These are phyloP conservation scores for Anticlea derivata DNA, from an alignment of 2,888 invertebrate genomes.

Conservation along the genomic window DNA sequence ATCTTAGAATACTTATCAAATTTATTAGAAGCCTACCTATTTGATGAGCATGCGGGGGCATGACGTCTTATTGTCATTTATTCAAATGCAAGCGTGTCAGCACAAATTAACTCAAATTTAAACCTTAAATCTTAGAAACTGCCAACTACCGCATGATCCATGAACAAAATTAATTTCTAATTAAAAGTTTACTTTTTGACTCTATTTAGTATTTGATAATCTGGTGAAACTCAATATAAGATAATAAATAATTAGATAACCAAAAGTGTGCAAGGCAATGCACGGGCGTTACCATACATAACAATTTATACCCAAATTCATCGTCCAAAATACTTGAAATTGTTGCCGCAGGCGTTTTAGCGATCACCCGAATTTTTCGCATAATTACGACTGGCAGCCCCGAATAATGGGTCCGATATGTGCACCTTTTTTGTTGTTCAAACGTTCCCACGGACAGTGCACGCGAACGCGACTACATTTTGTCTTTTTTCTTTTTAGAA, in stretches of 20 bases:
- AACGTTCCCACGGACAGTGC: conserved; percentile 74
- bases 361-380: conserved; percentile 60
- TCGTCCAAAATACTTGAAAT: conserved; percentile 34
- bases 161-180: too few relatives aligned
- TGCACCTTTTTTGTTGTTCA: conserved; percentile 65
- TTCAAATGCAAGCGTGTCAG: too few relatives aligned
- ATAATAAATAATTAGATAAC: background rate
- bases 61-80: too few relatives aligned
- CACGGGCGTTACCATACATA: conserved; percentile 17
- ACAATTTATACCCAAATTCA: conserved; percentile 30
- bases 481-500: conserved; percentile 51
- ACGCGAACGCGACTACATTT: conserved; percentile 64
- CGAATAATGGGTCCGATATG: conserved; percentile 54
- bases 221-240: too few relatives aligned
- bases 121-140: too few relatives aligned
- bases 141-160: too few relatives aligned
- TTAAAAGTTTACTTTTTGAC: too few relatives aligned
- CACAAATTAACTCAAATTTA: too few relatives aligned
- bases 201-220: too few relatives aligned
- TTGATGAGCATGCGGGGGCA: too few relatives aligned
- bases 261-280: conserved; percentile 5
- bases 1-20: too few relatives aligned
- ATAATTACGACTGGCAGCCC: conserved; percentile 58
- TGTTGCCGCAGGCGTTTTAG: conserved; percentile 39
- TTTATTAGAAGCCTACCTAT: too few relatives aligned